Evolutionary conservation across 2,888 invertebrate species (phyloP).

Genomic region (Lasius fuliginosus): DNA sequence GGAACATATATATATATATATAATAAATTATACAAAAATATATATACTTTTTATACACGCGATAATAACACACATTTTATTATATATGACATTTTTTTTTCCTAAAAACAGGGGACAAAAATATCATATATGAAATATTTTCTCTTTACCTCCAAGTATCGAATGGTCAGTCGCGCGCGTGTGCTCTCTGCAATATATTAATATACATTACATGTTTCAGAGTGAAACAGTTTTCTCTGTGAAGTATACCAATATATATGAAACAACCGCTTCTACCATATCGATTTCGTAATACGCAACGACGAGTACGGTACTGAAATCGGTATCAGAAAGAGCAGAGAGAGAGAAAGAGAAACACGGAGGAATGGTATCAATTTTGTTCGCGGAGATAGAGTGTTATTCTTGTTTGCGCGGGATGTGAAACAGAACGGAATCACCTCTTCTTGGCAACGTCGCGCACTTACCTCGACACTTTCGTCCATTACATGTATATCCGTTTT

Average conservation of each 20-base stretch:
- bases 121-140: not conserved
- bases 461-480: constrained; percentile 36
- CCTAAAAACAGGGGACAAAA: no score
- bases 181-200: not conserved
- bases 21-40: constrained; percentile 6
- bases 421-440: constrained; percentile 54
- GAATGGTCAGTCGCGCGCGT: not conserved
- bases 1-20: not conserved
- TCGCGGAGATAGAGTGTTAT: constrained; percentile 47
- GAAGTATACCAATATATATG: not conserved
- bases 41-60: not conserved
- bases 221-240: constrained; percentile 19
- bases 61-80: no score
- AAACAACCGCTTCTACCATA: constrained; percentile 36
- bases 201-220: constrained; percentile 25
- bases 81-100: no score
- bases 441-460: constrained; percentile 44
- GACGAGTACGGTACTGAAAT: not conserved
- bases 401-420: constrained; percentile 46
- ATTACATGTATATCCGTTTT: constrained; percentile 36
- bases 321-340: constrained; percentile 21
- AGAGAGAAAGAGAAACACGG: not conserved
- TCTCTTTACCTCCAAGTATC: not conserved
- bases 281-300: constrained; percentile 34
- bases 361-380: constrained; percentile 34